Evolutionary conservation across 1,140 invertebrate genomes (phyloP).

Genomic region (Periplaneta americana): DNA sequence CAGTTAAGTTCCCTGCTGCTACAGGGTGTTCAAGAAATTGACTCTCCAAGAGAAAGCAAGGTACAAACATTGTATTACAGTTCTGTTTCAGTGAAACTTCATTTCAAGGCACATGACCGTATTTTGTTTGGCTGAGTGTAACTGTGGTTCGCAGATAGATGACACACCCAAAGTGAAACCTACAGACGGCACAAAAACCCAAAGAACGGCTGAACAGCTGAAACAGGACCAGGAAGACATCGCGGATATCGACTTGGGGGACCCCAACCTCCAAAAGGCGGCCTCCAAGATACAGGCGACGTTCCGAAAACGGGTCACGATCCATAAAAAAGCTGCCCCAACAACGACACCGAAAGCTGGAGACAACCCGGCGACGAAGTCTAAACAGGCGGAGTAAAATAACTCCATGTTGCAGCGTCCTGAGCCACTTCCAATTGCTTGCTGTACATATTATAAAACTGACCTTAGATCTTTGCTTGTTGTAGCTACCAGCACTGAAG

Average conservation of each 20-base stretch:
- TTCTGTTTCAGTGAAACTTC: no score
- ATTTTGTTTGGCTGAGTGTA: no score
- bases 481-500: background rate
- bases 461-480: background rate
- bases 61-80: no score
- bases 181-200: background rate
- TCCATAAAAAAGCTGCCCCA: background rate
- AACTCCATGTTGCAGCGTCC: background rate
- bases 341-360: background rate
- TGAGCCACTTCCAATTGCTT: background rate
- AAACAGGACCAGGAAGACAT: conserved; percentile 53
- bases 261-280: conserved; percentile 85
- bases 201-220: background rate
- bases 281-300: conserved; percentile 91
- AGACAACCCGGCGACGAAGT: background rate
- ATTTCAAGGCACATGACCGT: no score
- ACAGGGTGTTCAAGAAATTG: no score
- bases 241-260: conserved; percentile 70
- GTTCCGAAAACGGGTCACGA: conserved; percentile 64
- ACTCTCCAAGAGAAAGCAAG: no score
- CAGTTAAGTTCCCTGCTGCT: no score
- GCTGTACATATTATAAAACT: background rate
- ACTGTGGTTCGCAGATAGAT: background rate
- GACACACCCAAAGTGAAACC: background rate
- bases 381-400: background rate